phyloP scores from a whole-genome alignment of 2,888 invertebrate genomes.

The Auanema sp. region DNA sequence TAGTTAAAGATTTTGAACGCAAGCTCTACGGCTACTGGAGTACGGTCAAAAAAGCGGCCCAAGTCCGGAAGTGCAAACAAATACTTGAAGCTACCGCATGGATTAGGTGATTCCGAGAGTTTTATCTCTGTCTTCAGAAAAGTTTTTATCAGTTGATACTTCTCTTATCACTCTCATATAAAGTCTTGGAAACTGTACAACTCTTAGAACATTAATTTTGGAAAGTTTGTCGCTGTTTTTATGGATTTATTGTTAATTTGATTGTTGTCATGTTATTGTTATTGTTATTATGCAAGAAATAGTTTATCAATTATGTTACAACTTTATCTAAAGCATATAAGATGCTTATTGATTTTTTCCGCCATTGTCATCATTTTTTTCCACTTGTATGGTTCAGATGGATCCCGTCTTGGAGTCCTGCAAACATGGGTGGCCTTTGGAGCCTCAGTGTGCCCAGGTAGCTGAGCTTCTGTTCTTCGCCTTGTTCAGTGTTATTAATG shows the following conservation, averaged over 20 bases:
- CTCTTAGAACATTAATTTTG: background rate
- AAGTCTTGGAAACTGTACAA: conserved; percentile 4
- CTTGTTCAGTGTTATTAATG: conserved; percentile 31
- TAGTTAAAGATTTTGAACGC: conserved; percentile 22
- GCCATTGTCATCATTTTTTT: background rate
- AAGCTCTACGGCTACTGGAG: conserved; percentile 3
- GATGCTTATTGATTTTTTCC: conserved; percentile 1
- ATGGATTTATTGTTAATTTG: background rate
- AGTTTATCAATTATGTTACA: background rate
- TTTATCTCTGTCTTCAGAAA: background rate
- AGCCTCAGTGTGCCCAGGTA: conserved; percentile 21
- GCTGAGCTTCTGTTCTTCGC: conserved; percentile 30
- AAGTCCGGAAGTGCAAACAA: conserved; percentile 9
- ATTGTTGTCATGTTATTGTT: conserved; percentile 14
- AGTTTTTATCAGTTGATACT: background rate
- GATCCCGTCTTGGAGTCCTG: conserved; percentile 17
- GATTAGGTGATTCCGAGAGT: conserved; percentile 4
- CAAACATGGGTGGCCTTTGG: conserved; percentile 20
- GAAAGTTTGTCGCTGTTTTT: background rate
- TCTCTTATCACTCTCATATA: conserved; percentile 6
- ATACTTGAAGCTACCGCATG: conserved; percentile 11
- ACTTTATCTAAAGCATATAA: conserved; percentile 2
- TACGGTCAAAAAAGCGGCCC: conserved; percentile 13
- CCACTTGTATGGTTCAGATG: conserved; percentile 8
- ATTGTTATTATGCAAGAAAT: background rate